Conservation (phyloP, 2,888 invertebrate species). For the Sturmia bella region DNA sequence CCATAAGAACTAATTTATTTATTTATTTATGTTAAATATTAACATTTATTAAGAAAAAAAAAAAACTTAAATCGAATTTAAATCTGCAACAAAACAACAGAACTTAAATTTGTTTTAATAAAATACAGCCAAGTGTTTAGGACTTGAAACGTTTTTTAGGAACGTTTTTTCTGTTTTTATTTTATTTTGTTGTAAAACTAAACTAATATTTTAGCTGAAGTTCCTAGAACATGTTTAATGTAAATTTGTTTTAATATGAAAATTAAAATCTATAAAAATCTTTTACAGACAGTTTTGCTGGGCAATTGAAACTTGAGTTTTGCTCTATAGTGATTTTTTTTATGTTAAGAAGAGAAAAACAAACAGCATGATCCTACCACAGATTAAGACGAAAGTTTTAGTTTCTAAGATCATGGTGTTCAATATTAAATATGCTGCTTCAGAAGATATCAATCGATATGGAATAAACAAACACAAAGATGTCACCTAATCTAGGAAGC, state of each 20-base stretch:
- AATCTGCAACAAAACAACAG: conserved; percentile 12
- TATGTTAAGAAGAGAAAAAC: too few species aligned
- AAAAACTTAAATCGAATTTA: conserved; percentile 13
- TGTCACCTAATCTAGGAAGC: too few species aligned
- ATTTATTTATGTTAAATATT: conserved; percentile 70
- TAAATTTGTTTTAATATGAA: conserved; percentile 51
- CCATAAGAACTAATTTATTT: conserved; percentile 72
- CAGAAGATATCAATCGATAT: too few species aligned
- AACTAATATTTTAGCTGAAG: conserved; percentile 17
- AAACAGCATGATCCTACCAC: too few species aligned
- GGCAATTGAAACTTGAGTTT: not conserved
- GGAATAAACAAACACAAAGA: too few species aligned
- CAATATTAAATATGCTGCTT: too few species aligned
- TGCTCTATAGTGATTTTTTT: conserved; percentile 12
- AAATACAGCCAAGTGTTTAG: conserved; percentile 47
- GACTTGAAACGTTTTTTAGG: not conserved
- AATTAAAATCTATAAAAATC: conserved; percentile 25
- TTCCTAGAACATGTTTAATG: conserved; percentile 62
- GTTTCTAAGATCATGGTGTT: too few species aligned
- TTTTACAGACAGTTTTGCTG: not conserved
- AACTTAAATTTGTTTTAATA: conserved; percentile 52
- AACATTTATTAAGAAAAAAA: conserved; percentile 64
- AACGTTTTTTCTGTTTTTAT: not conserved
- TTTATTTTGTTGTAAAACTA: not conserved
- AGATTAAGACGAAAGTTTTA: too few species aligned